Base-by-base conservation (phyloP, 1,140 invertebrate species). In the Nephila pilipes region DNA sequence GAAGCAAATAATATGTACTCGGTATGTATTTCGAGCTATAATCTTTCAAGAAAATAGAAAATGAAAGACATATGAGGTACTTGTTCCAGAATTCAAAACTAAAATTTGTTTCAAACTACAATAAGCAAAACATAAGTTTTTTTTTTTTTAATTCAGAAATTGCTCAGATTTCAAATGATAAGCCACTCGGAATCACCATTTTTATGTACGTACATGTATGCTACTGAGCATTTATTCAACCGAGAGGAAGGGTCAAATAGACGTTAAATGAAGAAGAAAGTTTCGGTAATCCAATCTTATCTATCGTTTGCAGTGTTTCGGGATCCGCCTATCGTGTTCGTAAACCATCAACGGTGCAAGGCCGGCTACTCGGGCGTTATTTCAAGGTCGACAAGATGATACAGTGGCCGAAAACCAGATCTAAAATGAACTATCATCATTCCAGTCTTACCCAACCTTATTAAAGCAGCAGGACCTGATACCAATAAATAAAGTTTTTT, bases 361-460 rank as follows among this genome's bases (percentile, higher is more conserved):
- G 83, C 83, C 83, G 83, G 83, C 54, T 36, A 58, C 83, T 85
- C 57, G 20, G 54, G 25, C 55, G 57, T 60, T 22, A 29, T 58
- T 57, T 60, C 83, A 85, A 85, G 83, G 83, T 60, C 83, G 83
- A 60, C 83, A 60, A 32, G 83, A 60, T 58, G 65, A 75, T 75
- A 75, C 65, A 75, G 29, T 75, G 65, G 65, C 83, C 54, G 46
- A 60, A 85, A 85, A 81, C 79, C 79, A 81, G 79, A 46, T 81
- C 79, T 54, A 46, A 46, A 75, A 75, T 75, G 65, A 75, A 75
- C 65, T 75, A 75, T 75, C 65, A 75, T 29, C 29, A 75, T 75
- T 75, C 65, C 65, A 75, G 65, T 75, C 54, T 54, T 83, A 55
- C 22, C 22, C 80, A 46, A 83, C 80, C 80, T 55, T 83, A 57